Percentiles rank a stretch among this genome's conserved stretches.
These are phyloP conservation scores for Jaculus jaculus DNA, from an alignment of 2,113 vertebrate genomes.

Conservation along the genomic window DNA sequence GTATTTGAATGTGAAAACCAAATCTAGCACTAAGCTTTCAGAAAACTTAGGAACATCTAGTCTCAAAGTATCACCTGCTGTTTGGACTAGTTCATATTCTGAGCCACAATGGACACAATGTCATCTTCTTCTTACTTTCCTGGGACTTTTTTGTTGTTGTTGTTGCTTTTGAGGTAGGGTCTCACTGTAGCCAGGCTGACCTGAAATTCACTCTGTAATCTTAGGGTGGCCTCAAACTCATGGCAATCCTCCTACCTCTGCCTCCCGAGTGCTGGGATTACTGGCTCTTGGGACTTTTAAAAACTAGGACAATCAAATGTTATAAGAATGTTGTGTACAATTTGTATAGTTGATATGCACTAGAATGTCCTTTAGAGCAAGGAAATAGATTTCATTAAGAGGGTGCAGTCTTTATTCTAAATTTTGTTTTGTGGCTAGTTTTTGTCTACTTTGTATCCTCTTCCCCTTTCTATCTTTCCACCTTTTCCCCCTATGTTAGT, in stretches of 20 bases:
- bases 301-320: slow-evolving; percentile 10
- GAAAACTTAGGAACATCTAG: slow-evolving; percentile 10
- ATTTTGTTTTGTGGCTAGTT: background rate
- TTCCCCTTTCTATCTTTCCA: background rate
- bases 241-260: too few species aligned
- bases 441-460: slow-evolving; percentile 15
- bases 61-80: background rate
- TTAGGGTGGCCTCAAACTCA: too few species aligned
- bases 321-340: background rate
- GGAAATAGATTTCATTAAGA: slow-evolving; percentile 16
- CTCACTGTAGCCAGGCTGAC: too few species aligned
- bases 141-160: too few species aligned
- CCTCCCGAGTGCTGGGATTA: too few species aligned
- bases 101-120: background rate
- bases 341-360: background rate
- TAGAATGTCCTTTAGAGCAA: slow-evolving; percentile 28
- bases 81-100: background rate
- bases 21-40: slow-evolving; percentile 16
- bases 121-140: background rate
- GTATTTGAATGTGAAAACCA: slow-evolving; percentile 33
- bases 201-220: too few species aligned
- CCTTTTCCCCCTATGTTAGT: background rate
- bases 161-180: too few species aligned
- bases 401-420: background rate
- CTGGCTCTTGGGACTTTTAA: background rate